Evolutionary conservation across 2,797 vertebrate genomes (phyloP).

Genomic region (Mus spretus): DNA sequence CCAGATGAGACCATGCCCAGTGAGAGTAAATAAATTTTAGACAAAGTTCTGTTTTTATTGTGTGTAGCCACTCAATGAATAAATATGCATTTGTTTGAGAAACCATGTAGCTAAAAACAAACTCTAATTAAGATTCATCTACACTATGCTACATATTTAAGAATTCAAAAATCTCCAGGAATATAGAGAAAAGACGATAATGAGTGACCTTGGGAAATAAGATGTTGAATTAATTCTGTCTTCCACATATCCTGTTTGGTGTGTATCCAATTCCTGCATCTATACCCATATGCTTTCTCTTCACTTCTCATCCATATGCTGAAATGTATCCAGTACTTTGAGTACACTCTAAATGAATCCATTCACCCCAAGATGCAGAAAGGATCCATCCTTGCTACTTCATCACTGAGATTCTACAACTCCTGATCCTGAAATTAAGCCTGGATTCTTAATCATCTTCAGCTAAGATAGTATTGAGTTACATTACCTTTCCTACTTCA

Average conservation of each 20-base stretch:
- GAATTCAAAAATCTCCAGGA: slow-evolving; percentile 10
- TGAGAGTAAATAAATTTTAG: slow-evolving; percentile 35
- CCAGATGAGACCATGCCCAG: slow-evolving; percentile 15
- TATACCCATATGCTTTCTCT: not conserved
- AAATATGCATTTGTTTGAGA: slow-evolving; percentile 28
- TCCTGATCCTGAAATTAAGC: not conserved
- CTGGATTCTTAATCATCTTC: not conserved
- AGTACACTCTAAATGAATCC: not conserved
- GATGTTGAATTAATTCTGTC: slow-evolving; percentile 49
- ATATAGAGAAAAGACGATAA: not conserved
- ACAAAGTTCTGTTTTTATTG: not conserved
- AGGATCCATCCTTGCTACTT: not conserved
- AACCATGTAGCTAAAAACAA: slow-evolving; percentile 34
- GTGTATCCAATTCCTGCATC: not conserved
- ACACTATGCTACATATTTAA: slow-evolving; percentile 31
- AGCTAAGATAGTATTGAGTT: not conserved
- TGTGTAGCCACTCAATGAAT: not conserved
- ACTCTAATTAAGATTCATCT: slow-evolving; percentile 39
- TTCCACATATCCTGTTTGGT: not conserved
- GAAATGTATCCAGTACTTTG: not conserved
- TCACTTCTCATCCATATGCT: not conserved
- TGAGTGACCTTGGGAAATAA: slow-evolving; percentile 50
- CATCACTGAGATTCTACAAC: not conserved
- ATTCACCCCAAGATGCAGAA: not conserved
- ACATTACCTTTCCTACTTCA: not conserved